A percentile compares a stretch with the other conserved stretches of the same genome.
phyloP scores from a whole-genome alignment of 2,113 vertebrate species.

The Syngnathus floridae region DNA sequence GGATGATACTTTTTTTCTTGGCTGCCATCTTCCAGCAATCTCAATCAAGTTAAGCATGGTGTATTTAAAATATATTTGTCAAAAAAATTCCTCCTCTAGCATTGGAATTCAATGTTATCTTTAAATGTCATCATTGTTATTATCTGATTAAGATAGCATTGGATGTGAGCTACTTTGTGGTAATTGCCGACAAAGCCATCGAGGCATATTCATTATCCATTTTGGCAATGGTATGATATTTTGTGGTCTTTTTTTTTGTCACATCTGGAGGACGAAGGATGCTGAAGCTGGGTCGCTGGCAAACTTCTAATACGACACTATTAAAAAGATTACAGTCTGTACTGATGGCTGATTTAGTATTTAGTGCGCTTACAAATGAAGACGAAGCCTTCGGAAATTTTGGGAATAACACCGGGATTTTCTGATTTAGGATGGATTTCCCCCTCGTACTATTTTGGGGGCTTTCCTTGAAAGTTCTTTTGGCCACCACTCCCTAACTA shows the following conservation, averaged over 20 bases:
- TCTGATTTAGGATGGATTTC: conserved; percentile 44
- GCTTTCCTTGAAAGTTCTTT: conserved; percentile 46
- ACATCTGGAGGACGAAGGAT: neutral
- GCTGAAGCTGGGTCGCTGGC: neutral
- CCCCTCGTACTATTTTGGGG: conserved; percentile 40
- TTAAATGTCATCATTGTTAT: neutral
- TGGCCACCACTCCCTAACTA: conserved; percentile 50
- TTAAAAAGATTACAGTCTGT: neutral
- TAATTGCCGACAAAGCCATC: conserved; percentile 27
- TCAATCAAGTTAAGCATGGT: neutral
- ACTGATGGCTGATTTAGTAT: conserved; percentile 17
- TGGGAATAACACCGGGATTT: conserved; percentile 29
- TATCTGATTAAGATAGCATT: conserved; percentile 29
- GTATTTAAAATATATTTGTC: neutral
- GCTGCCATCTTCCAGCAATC: neutral
- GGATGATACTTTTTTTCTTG: conserved; percentile 8
- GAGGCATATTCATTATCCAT: conserved; percentile 11
- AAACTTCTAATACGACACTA: neutral
- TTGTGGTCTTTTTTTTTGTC: neutral
- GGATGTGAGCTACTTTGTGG: conserved; percentile 26
- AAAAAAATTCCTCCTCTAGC: too few relatives aligned
- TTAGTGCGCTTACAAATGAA: conserved; percentile 22
- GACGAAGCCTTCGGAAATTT: conserved; percentile 9
- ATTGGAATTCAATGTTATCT: conserved; percentile 15
- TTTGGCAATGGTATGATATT: neutral